Percentiles rank a stretch among this genome's conserved stretches.
These are phyloP conservation scores for Streblospio benedicti DNA, from an alignment of 1,140 invertebrate species.

Conservation along the genomic window DNA sequence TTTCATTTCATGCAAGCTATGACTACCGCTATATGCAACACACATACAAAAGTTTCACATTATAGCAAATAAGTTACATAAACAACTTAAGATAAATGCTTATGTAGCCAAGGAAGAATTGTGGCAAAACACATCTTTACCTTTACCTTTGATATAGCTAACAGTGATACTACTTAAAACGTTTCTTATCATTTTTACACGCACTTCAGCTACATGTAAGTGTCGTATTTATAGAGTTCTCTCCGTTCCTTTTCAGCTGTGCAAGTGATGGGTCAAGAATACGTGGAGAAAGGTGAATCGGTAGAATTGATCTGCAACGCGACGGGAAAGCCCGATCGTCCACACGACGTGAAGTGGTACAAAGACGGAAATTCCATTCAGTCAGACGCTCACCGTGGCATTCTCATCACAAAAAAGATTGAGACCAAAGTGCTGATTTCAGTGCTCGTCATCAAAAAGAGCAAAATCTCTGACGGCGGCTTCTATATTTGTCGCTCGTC, in stretches of 20 bases:
- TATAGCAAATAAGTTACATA: no score
- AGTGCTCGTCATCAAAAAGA: slow-evolving; percentile 28
- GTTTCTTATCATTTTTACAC: no score
- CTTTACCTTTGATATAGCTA: no score
- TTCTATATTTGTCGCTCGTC: slow-evolving; percentile 33
- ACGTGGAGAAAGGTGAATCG: slow-evolving; percentile 27
- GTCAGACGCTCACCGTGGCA: slow-evolving; percentile 19
- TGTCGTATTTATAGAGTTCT: no score
- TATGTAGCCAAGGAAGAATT: no score
- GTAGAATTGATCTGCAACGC: slow-evolving; percentile 32
- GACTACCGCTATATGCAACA: no score
- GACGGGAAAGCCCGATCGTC: slow-evolving; percentile 29
- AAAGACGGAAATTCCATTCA: slow-evolving; percentile 29
- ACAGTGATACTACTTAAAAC: no score
- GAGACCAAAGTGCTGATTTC: slow-evolving; percentile 25
- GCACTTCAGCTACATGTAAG: no score
- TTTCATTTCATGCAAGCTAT: no score
- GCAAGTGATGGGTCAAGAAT: slow-evolving; percentile 28
- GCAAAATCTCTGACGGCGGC: slow-evolving; percentile 27
- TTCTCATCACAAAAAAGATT: slow-evolving; percentile 30
- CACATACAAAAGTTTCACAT: no score
- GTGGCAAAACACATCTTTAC: no score
- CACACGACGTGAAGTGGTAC: slow-evolving; percentile 38
- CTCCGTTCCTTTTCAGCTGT: slow-evolving; percentile 29
- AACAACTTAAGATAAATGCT: no score